These are phyloP conservation scores for Steromphala cineraria DNA, from an alignment of 2,888 invertebrate genomes.

Conservation along the genomic window DNA sequence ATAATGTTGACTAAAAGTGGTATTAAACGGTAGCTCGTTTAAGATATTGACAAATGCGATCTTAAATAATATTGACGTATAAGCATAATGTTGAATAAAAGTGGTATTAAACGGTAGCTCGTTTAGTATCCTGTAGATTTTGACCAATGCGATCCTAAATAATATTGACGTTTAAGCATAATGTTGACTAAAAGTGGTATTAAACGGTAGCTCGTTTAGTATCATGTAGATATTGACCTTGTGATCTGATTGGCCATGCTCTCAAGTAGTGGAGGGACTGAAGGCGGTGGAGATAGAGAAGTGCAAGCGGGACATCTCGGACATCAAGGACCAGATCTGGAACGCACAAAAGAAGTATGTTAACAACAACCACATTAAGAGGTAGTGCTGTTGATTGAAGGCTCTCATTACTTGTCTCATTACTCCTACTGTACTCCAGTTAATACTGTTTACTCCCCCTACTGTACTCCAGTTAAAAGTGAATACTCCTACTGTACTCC, in stretches of 20 bases:
- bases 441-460: too few species aligned
- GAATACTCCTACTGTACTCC: too few species aligned
- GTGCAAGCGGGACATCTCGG: slow-evolving; percentile 73
- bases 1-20: not conserved
- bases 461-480: too few species aligned
- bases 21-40: not conserved
- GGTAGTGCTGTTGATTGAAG: slow-evolving; percentile 2
- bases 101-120: not conserved
- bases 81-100: not conserved
- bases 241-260: not conserved
- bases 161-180: too few species aligned
- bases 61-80: too few species aligned
- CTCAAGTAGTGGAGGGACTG: slow-evolving; percentile 70
- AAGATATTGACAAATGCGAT: not conserved
- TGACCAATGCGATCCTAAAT: too few species aligned
- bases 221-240: too few species aligned
- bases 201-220: too few species aligned
- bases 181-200: too few species aligned
- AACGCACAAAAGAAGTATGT: slow-evolving; percentile 71
- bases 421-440: too few species aligned
- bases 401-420: too few species aligned
- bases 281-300: slow-evolving; percentile 75
- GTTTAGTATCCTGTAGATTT: too few species aligned
- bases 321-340: slow-evolving; percentile 73
- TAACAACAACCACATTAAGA: slow-evolving; percentile 66